Evolutionary conservation across 2,888 invertebrate species (phyloP), one percentile per base, ranked within the genome.

Genomic region (Habroteleia sp.): DNA sequence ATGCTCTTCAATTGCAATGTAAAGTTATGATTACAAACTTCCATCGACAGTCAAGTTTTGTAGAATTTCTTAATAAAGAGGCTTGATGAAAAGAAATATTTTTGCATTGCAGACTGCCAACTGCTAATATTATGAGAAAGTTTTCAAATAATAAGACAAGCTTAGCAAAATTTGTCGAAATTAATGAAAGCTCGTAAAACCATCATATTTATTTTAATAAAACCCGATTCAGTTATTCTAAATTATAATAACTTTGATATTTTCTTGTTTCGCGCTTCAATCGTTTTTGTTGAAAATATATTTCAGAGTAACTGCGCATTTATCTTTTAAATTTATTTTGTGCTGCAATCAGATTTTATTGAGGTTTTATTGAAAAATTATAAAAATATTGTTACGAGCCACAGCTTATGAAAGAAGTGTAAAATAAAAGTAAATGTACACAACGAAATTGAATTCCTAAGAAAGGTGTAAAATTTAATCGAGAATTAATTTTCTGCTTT

Each of bases 121-220:
- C 39, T 14, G 37, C 39, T 66, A 66, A 66, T 66, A 66, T 39
- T 39, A 31, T 10, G 35, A 16, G 17, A 48, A 66, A 48, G 44
- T 65, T 54, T 65, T 35, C 37, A 52, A 37, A 46, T 46, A 72
- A 77, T 58, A 17, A 37, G 46, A 14, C 27, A 17, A 76, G 79
- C 81, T 79, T 81, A 80, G 80, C 80, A 84, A 84, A 84, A 85
- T 83, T 83, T 80, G 80, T 78, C 75, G 73, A 69, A 78, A 81
- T 83, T 84, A 85, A 85, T 83, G 83, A 84, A 84, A 74, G 79
- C 83, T 7, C 7, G 13, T 6, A 25, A 46, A 62, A 7, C 5
- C 4, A 16, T 27, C 13, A 27, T 44, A 44, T 44, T 35, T 54
- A 44, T 37, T 27, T 44, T 17, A 33, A 65, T 27, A 27, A 44